phyloP scores from a whole-genome alignment of 1,140 invertebrate species.

The Papilio polytes region DNA sequence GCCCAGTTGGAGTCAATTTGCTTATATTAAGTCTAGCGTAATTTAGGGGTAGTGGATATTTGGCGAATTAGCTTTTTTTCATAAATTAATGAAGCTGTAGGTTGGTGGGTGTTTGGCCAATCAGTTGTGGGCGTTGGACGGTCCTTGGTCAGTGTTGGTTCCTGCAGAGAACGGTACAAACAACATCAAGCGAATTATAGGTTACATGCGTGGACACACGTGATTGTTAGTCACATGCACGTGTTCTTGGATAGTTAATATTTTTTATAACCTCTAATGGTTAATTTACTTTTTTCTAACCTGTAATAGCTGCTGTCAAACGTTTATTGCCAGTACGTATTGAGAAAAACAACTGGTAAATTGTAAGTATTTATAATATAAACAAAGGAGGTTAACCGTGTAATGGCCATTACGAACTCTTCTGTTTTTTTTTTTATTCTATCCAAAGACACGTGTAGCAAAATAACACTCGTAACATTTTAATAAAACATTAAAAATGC shows the following conservation, averaged over 20 bases:
- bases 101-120: constrained; percentile 51
- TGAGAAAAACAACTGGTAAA: not conserved
- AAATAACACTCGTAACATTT: not conserved
- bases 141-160: constrained; percentile 73
- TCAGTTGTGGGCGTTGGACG: constrained; percentile 68
- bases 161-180: constrained; percentile 70
- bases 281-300: constrained; percentile 13
- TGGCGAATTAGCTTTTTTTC: constrained; percentile 29
- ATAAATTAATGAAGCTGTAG: constrained; percentile 34
- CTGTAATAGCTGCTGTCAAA: not conserved
- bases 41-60: constrained; percentile 10
- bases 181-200: constrained; percentile 67
- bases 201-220: constrained; percentile 78
- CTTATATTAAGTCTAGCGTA: constrained; percentile 18
- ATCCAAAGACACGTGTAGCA: constrained; percentile 5
- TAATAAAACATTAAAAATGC: constrained; percentile 28
- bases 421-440: not conserved
- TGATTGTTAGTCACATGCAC: constrained; percentile 66
- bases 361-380: too few relatives aligned
- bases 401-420: not conserved
- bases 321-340: not conserved
- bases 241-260: constrained; percentile 41
- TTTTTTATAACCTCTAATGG: not conserved
- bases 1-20: constrained; percentile 50
- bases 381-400: not conserved